Percentiles rank a stretch among this genome's conserved stretches.
These are phyloP conservation scores for Corbicula japonica DNA, from an alignment of 2,888 invertebrate species.

Conservation along the genomic window DNA sequence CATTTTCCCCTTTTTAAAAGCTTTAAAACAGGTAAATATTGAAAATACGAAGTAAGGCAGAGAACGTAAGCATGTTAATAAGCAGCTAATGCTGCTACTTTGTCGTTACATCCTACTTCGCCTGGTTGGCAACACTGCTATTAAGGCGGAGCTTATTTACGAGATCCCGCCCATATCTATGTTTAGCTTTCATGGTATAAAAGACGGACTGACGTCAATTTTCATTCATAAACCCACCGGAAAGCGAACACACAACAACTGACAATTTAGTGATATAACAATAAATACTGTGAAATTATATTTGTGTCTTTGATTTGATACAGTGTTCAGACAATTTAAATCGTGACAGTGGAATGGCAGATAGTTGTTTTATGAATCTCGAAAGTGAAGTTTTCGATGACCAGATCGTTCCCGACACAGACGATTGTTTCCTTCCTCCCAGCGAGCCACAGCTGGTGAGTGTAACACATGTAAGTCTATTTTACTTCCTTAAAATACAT, in stretches of 20 bases:
- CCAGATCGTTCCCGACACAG: conserved; percentile 84
- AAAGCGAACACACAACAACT: conserved; percentile 19
- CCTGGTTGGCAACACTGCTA: conserved; percentile 40
- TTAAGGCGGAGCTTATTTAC: conserved; percentile 35
- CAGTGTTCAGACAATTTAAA: not conserved
- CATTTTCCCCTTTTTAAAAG: too few relatives aligned
- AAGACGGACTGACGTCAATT: conserved; percentile 28
- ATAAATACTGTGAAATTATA: conserved; percentile 15
- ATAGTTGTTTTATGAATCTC: conserved; percentile 71
- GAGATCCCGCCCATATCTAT: conserved; percentile 51
- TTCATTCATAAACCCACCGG: conserved; percentile 65
- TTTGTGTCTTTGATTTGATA: conserved; percentile 8
- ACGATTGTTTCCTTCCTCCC: conserved; percentile 80
- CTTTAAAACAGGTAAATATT: too few relatives aligned
- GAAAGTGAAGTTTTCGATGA: conserved; percentile 79
- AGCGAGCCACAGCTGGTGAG: conserved; percentile 59
- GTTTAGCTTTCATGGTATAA: conserved; percentile 48
- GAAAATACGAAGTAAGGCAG: not conserved
- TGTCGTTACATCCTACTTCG: too few relatives aligned
- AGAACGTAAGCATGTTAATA: too few relatives aligned
- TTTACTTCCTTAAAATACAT: not conserved
- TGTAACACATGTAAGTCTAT: conserved; percentile 49
- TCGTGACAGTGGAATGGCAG: conserved; percentile 76
- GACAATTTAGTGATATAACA: not conserved
- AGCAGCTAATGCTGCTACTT: too few relatives aligned